Evolutionary conservation across 1,140 invertebrate species (phyloP).

Genomic region (Zaprionus gabonicus): DNA sequence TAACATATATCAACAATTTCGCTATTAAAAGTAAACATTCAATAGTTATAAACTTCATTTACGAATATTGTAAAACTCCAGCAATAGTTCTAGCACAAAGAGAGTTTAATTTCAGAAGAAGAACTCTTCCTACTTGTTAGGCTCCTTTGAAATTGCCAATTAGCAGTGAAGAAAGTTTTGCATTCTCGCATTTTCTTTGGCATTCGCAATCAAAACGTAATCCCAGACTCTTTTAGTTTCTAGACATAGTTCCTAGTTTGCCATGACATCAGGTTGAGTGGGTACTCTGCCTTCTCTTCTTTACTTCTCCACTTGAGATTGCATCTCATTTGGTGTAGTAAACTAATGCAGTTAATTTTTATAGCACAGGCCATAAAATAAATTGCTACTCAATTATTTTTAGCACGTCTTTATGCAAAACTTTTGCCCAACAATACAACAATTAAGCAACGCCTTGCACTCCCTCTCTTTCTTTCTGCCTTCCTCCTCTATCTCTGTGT

Average conservation of each 20-base stretch:
- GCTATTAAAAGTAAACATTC: not conserved
- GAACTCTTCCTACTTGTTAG: not conserved
- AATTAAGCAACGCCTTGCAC: constrained; percentile 55
- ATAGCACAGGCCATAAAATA: constrained; percentile 36
- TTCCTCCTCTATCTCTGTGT: not conserved
- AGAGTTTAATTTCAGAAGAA: not conserved
- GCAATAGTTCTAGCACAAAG: not conserved
- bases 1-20: not conserved
- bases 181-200: not conserved
- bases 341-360: constrained; percentile 46
- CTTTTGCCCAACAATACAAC: constrained; percentile 65
- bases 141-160: not conserved
- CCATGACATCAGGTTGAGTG: constrained; percentile 18
- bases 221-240: constrained; percentile 2
- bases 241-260: not conserved
- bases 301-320: constrained; percentile 24
- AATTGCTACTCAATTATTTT: constrained; percentile 59
- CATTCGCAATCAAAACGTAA: not conserved
- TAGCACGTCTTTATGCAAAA: constrained; percentile 60
- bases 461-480: constrained; percentile 9
- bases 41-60: not conserved
- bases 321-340: constrained; percentile 30
- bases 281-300: not conserved
- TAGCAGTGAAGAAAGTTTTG: not conserved
- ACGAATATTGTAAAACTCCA: not conserved